Conservation (phyloP, 1,140 invertebrate genomes). For the Heliconius melpomene region DNA sequence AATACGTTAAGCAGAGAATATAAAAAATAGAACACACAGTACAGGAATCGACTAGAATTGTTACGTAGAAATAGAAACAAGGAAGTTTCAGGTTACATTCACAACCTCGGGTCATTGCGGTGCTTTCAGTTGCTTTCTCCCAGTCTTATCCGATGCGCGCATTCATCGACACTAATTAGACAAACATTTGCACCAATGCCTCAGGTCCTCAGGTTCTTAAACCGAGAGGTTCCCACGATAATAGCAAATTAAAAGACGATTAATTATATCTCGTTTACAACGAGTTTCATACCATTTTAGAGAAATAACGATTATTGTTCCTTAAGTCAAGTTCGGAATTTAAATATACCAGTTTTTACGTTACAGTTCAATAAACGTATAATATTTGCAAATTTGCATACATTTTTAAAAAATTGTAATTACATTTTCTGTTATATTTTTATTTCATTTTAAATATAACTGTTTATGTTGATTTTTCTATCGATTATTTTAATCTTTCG, state of each 20-base stretch:
- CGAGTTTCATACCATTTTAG: background rate
- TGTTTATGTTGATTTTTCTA: background rate
- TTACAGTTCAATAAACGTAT: background rate
- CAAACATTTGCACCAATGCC: conserved; percentile 16
- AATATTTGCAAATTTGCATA: background rate
- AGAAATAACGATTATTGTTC: background rate
- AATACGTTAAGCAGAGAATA: background rate
- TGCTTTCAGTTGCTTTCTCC: conserved; percentile 42
- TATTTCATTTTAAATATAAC: background rate
- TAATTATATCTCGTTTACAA: conserved; percentile 23
- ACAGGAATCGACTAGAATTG: conserved; percentile 8
- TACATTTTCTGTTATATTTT: background rate
- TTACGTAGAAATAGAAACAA: conserved; percentile 26
- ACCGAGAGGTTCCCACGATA: conserved; percentile 10
- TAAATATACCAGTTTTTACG: background rate
- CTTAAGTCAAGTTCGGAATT: background rate
- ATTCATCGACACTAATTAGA: conserved; percentile 39
- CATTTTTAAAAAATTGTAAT: background rate
- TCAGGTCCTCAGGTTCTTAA: background rate
- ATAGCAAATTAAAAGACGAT: conserved; percentile 12
- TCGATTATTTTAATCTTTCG: background rate
- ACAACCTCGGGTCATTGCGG: conserved; percentile 37
- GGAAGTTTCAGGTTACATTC: conserved; percentile 42
- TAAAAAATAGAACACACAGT: background rate
- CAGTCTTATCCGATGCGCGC: conserved; percentile 36